Evolutionary conservation across 2,888 invertebrate genomes (phyloP), one percentile per base, ranked within the genome.

Genomic region (Stenodema calcarata): DNA sequence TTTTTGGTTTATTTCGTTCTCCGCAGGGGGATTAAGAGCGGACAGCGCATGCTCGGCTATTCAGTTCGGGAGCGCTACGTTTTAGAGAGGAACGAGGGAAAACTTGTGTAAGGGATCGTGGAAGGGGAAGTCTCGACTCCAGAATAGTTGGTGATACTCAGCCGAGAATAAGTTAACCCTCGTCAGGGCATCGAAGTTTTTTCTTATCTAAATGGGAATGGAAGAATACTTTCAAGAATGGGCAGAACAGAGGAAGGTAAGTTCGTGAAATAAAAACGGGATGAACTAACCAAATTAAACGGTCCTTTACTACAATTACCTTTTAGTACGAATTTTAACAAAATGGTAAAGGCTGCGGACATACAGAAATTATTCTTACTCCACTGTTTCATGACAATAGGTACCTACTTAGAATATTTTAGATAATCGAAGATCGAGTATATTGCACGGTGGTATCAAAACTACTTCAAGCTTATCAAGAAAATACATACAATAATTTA

Each of bases 151-250:
- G 82, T 82, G 82, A 84, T 84, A 73, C 73, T 41, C 28, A 27
- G 54, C 44, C n/a, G 75, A 73, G 73, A 62, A 75, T 84, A 84
- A 41, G 70, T 70, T 73, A 44, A 84, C 84, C 84, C 47, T 81
- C 54, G 54, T 9, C 16, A 11, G 69, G 23, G 35, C 30, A n/a
- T 35, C 82, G n/a, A 35, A 82, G 23, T 18, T 69, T 82, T 35
- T 76, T 76, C 6, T 50, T 9, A 82, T 81, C 54, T 86, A 81
- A 79, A 89, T 89, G 89, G 89, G 88, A 87, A 88, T 88, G 87
- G 89, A 89, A 44, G 89, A 89, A 87, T 89, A 90, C 89, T 90
- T 90, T 90, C 91, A 91, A 90, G 90, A 91, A 91, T 91, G 91
- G 90, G 90, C 89, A 89, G 90, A 89, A 18, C 50, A 81, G 41